Evolutionary conservation across 2,113 vertebrate genomes (phyloP), one percentile per base, ranked within the genome.

Genomic region (Furnarius figulus): DNA sequence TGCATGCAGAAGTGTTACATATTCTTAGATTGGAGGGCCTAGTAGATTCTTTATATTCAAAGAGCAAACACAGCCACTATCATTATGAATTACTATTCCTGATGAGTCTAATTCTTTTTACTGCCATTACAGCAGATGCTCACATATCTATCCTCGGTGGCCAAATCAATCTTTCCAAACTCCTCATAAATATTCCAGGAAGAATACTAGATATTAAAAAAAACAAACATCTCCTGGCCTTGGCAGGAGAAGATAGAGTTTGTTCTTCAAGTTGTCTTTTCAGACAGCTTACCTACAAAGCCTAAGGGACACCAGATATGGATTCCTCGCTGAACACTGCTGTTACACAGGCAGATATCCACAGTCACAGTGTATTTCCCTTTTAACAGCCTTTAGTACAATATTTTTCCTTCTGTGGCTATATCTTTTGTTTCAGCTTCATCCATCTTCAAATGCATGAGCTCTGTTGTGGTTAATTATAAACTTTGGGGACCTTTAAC

Each of bases 21-120:
- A 27, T 37, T 87, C 61, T 87, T 90, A 66, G 44, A 90, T 95
- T 96, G 94, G 94, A 96, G 73, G 74, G 61, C 53, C 49, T 92
- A 85, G 88, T 52, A 94, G 73, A 85, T 89, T 89, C 70, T 98
- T 98, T 98, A 87, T 96, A 97, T 98, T 97, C 97, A 78, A 90
- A 96, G 95, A 97, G 94, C 96, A 97, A 95, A 89, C 91, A 84
- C 55, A 0, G 0, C 67, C 55, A 71, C 90, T 75, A 96, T 98
- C 97, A 93, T 97, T 96, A 97, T 97, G 97, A 97, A 97, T 98
- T 97, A 97, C 97, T 93, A 10, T 80, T 90, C 91, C 79, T 98
- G 97, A 98, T 97, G 97, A 97, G 92, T 95, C 88, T 98, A 97
- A 97, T 98, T 97, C 97, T 96, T 98, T 97, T 96, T 95, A 93